phyloP scores from a whole-genome alignment of 2,888 invertebrate species.

The Caenorhabditis zanzibari region DNA sequence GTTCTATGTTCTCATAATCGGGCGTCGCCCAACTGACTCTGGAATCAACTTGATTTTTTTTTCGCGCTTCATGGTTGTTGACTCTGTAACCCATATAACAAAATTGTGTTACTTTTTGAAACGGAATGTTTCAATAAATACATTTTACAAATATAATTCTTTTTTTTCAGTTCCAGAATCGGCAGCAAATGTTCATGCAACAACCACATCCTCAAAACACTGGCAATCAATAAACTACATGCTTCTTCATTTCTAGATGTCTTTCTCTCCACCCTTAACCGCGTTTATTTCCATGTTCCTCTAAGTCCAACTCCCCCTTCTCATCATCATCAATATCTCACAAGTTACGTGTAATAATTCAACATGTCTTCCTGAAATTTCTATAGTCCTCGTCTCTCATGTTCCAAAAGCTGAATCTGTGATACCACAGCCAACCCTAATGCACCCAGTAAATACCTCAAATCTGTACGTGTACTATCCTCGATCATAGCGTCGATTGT shows the following conservation, averaged over 20 bases:
- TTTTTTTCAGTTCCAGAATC: conserved; percentile 52
- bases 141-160: neutral
- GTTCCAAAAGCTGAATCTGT: conserved; percentile 22
- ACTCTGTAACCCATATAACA: conserved; percentile 18
- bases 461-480: conserved; percentile 45
- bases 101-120: neutral
- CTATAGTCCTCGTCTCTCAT: conserved; percentile 35
- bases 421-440: conserved; percentile 32
- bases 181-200: conserved; percentile 49
- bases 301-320: conserved; percentile 24
- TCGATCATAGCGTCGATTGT: neutral
- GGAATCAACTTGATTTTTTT: conserved; percentile 12
- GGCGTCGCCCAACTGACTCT: conserved; percentile 9
- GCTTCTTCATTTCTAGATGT: conserved; percentile 4
- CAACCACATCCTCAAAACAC: conserved; percentile 60
- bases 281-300: conserved; percentile 28
- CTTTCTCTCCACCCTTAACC: conserved; percentile 27
- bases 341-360: conserved; percentile 44
- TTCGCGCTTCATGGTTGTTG: conserved; percentile 14
- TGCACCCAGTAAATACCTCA: conserved; percentile 58
- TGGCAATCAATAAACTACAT: conserved; percentile 35
- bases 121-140: neutral
- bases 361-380: conserved; percentile 22
- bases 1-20: conserved; percentile 8
- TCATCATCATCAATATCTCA: conserved; percentile 31